phyloP scores from a whole-genome alignment of 2,888 invertebrate genomes.

The Junonia oenone region DNA sequence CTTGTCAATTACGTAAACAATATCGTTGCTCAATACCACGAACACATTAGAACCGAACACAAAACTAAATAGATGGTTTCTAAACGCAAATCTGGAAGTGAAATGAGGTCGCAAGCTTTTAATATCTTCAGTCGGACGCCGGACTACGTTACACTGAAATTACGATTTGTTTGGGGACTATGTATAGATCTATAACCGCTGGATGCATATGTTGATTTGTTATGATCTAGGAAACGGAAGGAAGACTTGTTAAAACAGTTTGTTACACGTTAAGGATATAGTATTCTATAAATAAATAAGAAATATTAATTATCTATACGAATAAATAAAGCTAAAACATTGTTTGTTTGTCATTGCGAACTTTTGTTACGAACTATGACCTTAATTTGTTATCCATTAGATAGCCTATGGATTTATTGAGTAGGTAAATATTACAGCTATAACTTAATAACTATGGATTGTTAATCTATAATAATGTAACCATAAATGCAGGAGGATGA shows the following conservation, averaged over 20 bases:
- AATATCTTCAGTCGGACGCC: slow-evolving; percentile 56
- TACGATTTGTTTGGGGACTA: slow-evolving; percentile 16
- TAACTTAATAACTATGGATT: no score
- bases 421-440: no score
- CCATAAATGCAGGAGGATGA: no score
- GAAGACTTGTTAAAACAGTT: slow-evolving; percentile 1
- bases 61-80: slow-evolving; percentile 43
- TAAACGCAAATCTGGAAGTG: slow-evolving; percentile 54
- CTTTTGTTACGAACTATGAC: no score
- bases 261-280: slow-evolving; percentile 1
- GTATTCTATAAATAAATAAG: not conserved
- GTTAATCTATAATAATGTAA: no score
- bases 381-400: no score
- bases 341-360: no score
- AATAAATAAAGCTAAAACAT: no score
- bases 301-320: not conserved
- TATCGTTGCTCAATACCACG: not conserved
- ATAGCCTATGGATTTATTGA: no score
- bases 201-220: not conserved
- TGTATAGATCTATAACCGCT: slow-evolving; percentile 2
- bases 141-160: slow-evolving; percentile 20
- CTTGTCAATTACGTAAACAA: not conserved
- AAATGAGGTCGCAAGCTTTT: slow-evolving; percentile 71
- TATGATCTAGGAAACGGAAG: slow-evolving; percentile 10
- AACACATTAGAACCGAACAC: not conserved